These are phyloP conservation scores for Pachydiplax longipennis DNA, from an alignment of 2,888 invertebrate species.

Conservation along the genomic window DNA sequence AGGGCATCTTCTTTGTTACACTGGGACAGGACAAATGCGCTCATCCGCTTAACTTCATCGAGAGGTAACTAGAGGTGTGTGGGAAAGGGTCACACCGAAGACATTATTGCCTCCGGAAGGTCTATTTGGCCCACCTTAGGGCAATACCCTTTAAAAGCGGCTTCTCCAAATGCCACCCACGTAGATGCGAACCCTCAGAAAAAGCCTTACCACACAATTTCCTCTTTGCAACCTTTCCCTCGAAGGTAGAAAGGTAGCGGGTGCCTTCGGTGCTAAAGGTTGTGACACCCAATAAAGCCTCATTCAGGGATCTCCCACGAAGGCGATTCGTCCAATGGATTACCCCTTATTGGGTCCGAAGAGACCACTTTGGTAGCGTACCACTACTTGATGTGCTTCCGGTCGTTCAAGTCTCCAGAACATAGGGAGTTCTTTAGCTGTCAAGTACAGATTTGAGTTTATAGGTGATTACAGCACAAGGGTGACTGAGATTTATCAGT, in stretches of 20 bases:
- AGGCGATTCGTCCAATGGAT: not conserved
- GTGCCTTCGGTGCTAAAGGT: not conserved
- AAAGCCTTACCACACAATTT: not conserved
- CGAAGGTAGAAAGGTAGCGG: not conserved
- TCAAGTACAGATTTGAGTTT: too few relatives aligned
- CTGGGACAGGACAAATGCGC: not conserved
- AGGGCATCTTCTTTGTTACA: not conserved
- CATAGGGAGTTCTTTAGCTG: too few relatives aligned
- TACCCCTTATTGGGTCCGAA: not conserved
- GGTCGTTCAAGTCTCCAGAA: not conserved
- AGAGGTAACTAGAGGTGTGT: not conserved
- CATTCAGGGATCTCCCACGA: not conserved
- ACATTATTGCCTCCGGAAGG: not conserved
- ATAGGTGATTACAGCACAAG: too few relatives aligned
- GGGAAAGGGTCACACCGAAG: not conserved
- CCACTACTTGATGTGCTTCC: not conserved
- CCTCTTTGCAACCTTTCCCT: not conserved
- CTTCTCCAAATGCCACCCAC: not conserved
- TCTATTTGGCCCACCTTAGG: not conserved
- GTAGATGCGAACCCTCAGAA: not conserved
- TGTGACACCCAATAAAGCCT: not conserved
- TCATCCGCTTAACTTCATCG: not conserved
- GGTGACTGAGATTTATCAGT: too few relatives aligned
- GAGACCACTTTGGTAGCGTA: not conserved
- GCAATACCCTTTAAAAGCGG: not conserved